A percentile compares a stretch with the other conserved stretches of the same genome.
Evolutionary conservation across 2,888 invertebrate genomes (phyloP).

Genomic region (Chalcis sispes): DNA sequence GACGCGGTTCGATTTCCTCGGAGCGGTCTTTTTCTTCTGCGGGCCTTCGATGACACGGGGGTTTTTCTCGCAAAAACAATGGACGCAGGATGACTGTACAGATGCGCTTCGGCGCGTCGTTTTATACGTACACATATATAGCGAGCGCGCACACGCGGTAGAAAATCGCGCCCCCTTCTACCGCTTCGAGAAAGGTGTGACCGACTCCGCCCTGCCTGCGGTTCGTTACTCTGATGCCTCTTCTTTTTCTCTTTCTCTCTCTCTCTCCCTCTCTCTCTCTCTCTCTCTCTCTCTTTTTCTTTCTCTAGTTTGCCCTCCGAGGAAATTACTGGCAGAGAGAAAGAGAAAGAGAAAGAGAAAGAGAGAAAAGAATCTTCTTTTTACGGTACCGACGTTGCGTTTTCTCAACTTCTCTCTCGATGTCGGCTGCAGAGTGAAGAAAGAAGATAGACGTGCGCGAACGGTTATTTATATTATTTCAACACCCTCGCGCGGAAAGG

Average conservation of each 20-base stretch:
- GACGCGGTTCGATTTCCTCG: slow-evolving; percentile 38
- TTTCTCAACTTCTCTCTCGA: slow-evolving; percentile 3
- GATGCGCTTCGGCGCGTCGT: slow-evolving; percentile 33
- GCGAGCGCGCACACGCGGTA: slow-evolving; percentile 48
- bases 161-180: slow-evolving; percentile 64
- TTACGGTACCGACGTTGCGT: no score
- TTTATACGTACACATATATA: not conserved
- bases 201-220: slow-evolving; percentile 68
- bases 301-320: no score
- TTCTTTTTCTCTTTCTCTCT: not conserved
- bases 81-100: slow-evolving; percentile 67
- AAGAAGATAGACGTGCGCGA: slow-evolving; percentile 9
- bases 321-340: not conserved
- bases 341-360: slow-evolving; percentile 18
- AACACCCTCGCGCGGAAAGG: slow-evolving; percentile 63
- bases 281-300: no score
- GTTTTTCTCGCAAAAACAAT: slow-evolving; percentile 72
- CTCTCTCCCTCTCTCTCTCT: not conserved
- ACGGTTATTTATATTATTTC: slow-evolving; percentile 69
- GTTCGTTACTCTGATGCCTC: slow-evolving; percentile 12
- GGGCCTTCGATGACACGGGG: slow-evolving; percentile 66
- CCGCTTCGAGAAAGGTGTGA: slow-evolving; percentile 70
- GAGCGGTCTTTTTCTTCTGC: slow-evolving; percentile 29
- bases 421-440: not conserved
- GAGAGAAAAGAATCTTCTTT: no score